Evolutionary conservation across 1,140 invertebrate genomes (phyloP).

Genomic region (Watersipora subatra): DNA sequence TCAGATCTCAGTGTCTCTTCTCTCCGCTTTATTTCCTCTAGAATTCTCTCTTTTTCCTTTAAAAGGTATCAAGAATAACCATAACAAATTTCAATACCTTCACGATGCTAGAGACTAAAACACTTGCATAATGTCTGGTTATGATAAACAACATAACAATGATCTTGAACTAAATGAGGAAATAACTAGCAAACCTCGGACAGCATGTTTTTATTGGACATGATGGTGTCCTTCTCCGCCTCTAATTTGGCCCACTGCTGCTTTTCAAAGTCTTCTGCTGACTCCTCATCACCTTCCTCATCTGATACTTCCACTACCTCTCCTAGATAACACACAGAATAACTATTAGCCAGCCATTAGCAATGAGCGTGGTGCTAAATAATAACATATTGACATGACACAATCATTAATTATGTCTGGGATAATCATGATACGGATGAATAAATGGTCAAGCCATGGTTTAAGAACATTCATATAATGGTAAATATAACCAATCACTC

Average conservation of each 20-base stretch:
- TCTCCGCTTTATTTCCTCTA: slow-evolving; percentile 47
- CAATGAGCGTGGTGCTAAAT: too few relatives aligned
- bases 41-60: slow-evolving; percentile 48
- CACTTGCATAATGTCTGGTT: background rate
- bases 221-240: slow-evolving; percentile 44
- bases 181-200: too few relatives aligned
- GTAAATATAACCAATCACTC: too few relatives aligned
- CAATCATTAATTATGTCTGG: too few relatives aligned
- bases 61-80: slow-evolving; percentile 12
- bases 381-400: too few relatives aligned
- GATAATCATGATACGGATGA: too few relatives aligned
- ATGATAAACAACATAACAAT: slow-evolving; percentile 10
- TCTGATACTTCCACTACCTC: slow-evolving; percentile 31
- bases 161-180: too few relatives aligned
- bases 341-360: slow-evolving; percentile 23
- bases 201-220: slow-evolving; percentile 44
- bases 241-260: slow-evolving; percentile 44
- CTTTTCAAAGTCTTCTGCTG: slow-evolving; percentile 38
- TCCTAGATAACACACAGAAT: slow-evolving; percentile 21
- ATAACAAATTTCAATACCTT: background rate
- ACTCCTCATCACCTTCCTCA: slow-evolving; percentile 34
- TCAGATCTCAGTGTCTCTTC: slow-evolving; percentile 46
- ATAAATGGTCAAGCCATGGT: too few relatives aligned
- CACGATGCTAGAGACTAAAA: background rate
- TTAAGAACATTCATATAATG: too few relatives aligned